Base-by-base conservation (phyloP, 2,797 vertebrate species). In the Phataginus tetradactyla region DNA sequence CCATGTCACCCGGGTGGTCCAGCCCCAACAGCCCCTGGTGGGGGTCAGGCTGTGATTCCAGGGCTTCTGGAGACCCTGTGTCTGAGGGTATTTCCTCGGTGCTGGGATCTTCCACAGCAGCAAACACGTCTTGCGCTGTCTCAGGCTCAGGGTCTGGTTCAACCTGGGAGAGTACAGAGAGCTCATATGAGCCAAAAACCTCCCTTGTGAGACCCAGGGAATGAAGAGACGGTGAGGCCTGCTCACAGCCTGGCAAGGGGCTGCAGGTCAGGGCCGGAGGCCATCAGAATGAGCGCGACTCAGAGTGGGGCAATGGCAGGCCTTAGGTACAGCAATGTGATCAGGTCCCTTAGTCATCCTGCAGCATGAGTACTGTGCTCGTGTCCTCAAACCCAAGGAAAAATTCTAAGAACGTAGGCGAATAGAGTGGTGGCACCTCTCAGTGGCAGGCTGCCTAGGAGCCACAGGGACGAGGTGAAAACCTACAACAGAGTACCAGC, bases 11-110 rank as follows among this genome's bases (percentile, higher is more conserved):
- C 0, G 75, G 71, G 12, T 86, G 96, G 7, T 95, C 97, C 34
- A 98, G 96, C 66, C 97, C 98, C 3, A 81, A 84, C 80, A 98
- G 98, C 51, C 91, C 92, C 12, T 94, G 90, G 10, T 98, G 97
- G 0, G 69, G 51, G 0, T 81, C 96, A 34, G 84, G 87, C 0
- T 75, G 80, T 45, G 95, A 96, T 49, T 92, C 81, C 0, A 95
- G 87, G 63, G 77, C 39, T 13, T 66, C 94, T 0, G 0, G 78
- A 15, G 89, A 96, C 37, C 96, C 97, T 0, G 91, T 59, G 59
- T 92, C 97, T 32, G 96, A 97, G 86, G 92, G 92, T 51, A 91
- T 96, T 95, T 97, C 97, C 77, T 96, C 95, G 0, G 75, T 23
- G n/a, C 95, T 55, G 45, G 85, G 37, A 75, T 25, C 89, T 80